Conservation (phyloP, 2,113 vertebrate genomes). For the Abramis brama region DNA sequence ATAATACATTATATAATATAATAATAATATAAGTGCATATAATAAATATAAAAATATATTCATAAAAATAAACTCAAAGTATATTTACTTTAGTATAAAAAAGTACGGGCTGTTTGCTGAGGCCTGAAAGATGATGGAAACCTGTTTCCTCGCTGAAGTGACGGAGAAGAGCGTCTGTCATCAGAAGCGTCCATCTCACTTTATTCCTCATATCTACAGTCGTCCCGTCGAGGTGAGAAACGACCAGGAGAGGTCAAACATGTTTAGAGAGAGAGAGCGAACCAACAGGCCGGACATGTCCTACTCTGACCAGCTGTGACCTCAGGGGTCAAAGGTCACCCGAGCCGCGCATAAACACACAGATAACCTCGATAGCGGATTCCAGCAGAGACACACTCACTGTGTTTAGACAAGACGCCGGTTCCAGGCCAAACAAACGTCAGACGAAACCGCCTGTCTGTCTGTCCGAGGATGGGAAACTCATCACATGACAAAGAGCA, state of each 20-base stretch:
- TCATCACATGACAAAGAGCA: constrained; percentile 39
- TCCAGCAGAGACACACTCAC: constrained; percentile 59
- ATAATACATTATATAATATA: too few species aligned
- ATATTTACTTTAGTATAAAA: too few species aligned
- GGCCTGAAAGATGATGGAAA: neutral
- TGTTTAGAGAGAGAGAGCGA: constrained; percentile 11
- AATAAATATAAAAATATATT: too few species aligned
- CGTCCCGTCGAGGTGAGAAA: neutral
- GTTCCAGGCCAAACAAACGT: too few species aligned
- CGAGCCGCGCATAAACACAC: constrained; percentile 69
- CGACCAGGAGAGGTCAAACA: constrained; percentile 29
- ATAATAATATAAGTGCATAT: too few species aligned
- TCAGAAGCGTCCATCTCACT: constrained; percentile 6
- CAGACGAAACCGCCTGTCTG: too few species aligned
- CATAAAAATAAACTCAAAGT: too few species aligned
- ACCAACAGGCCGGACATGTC: neutral
- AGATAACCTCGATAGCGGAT: constrained; percentile 4
- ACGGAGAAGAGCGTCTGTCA: neutral
- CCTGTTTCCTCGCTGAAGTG: neutral
- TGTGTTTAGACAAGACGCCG: constrained; percentile 30
- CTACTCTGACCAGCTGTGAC: constrained; percentile 50
- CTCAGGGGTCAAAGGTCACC: constrained; percentile 67
- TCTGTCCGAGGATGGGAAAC: too few species aligned
- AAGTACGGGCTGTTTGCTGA: too few species aligned
- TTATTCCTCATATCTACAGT: neutral